Evolutionary conservation across 1,140 invertebrate genomes (phyloP).

Genomic region (Eumaeus atala): DNA sequence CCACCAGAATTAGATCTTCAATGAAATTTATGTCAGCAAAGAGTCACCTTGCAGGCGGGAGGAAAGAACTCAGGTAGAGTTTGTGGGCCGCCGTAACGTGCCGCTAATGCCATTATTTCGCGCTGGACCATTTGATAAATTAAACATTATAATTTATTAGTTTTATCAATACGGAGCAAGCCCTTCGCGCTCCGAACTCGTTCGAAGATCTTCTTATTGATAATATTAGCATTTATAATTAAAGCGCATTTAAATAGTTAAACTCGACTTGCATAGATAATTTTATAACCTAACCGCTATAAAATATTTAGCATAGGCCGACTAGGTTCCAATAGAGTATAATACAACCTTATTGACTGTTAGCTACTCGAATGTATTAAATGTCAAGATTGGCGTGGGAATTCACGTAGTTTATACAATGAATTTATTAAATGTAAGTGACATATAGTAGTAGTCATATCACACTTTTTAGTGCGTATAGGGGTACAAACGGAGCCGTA

Average conservation of each 20-base stretch:
- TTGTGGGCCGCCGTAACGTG: conserved; percentile 41
- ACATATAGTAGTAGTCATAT: no score
- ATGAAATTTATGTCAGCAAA: conserved; percentile 58
- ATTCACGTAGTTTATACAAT: no score
- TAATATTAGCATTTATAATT: neutral
- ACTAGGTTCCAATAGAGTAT: no score
- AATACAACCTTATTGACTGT: no score
- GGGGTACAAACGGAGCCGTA: no score
- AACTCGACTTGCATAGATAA: no score
- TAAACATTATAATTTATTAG: conserved; percentile 28
- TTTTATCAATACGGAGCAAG: conserved; percentile 22
- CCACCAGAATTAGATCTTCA: conserved; percentile 48
- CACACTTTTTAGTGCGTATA: no score
- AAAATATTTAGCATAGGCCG: no score
- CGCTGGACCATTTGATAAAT: conserved; percentile 43
- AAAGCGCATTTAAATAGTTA: neutral
- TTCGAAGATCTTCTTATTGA: neutral
- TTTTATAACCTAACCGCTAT: no score
- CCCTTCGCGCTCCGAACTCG: neutral
- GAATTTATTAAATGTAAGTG: no score
- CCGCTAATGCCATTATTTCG: conserved; percentile 41
- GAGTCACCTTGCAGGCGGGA: conserved; percentile 61
- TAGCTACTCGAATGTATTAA: no score
- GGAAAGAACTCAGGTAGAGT: conserved; percentile 59
- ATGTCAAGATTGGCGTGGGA: no score